Base-by-base conservation (phyloP, 2,888 invertebrate genomes). In the Eilema depressum region DNA sequence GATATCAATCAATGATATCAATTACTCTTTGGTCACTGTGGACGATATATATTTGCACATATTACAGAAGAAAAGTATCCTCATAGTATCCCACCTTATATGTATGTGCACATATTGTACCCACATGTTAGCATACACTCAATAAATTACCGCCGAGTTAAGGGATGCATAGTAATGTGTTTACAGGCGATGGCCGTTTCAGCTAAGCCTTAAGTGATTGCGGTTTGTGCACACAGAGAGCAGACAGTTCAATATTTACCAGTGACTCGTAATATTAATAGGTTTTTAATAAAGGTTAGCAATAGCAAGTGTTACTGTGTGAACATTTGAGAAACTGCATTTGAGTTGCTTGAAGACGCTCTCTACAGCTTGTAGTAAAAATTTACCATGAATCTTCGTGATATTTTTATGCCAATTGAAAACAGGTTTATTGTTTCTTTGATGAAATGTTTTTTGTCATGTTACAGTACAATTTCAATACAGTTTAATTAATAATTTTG, bases 101-200 rank as follows among this genome's bases (percentile, higher is more conserved):
- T 53, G 5, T 53, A 53, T 53, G 53, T n/a, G 53, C 20, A 53
- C 53, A 53, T 53, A 53, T 53, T 53, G 57, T 25, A 59, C 59
- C 64, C 73, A 25, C 71, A 41, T 73, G 82, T 83, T 78, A 76
- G 78, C 80, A 75, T 76, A 79, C 77, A 78, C 80, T 83, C 79
- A 82, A 84, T 80, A 82, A 82, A 83, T 82, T 75, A 78, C 68
- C 68, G 62, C 25, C 70, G 70, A 75, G 80, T 76, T 74, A 78
- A 70, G 76, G 69, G 80, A 76, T 82, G 77, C 77, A 83, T 82
- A 76, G 71, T 77, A 74, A 78, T 77, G 77, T 79, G 80, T 83
- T 80, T 77, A 73, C 69, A 69, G 65, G 33, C 30, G 70, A 69
- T 47, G 67, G 64, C 72, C 67, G 75, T 73, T 75, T 77, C 76